phyloP scores from a whole-genome alignment of 2,888 invertebrate genomes.

The Trypoxylon attenuatum region DNA sequence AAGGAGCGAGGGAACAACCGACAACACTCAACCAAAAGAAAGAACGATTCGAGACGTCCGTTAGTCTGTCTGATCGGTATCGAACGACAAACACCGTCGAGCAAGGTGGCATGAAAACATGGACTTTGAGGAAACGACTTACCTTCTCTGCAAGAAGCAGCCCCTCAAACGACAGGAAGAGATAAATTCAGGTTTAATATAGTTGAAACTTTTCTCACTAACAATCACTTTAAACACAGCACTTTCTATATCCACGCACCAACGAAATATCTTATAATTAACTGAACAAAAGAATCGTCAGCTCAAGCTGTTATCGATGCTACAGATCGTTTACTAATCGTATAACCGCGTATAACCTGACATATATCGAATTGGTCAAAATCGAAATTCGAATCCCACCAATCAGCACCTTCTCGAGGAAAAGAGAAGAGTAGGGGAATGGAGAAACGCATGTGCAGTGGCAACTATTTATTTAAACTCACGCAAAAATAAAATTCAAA shows the following conservation, averaged over 20 bases:
- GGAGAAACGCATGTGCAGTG: too few relatives aligned
- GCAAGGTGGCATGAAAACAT: constrained; percentile 30
- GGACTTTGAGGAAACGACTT: constrained; percentile 51
- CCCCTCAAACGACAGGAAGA: constrained; percentile 1
- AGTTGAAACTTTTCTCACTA: background rate
- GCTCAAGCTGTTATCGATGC: too few relatives aligned
- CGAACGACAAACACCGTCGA: background rate
- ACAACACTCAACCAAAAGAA: background rate
- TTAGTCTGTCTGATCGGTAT: constrained; percentile 4
- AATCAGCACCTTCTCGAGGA: background rate
- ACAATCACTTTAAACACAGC: too few relatives aligned
- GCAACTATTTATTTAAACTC: background rate
- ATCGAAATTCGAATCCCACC: constrained; percentile 11
- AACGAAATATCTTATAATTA: too few relatives aligned
- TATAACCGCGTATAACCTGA: background rate
- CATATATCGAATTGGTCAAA: background rate
- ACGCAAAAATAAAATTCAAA: background rate
- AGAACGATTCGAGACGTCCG: background rate
- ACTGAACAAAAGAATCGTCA: too few relatives aligned
- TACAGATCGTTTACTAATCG: too few relatives aligned
- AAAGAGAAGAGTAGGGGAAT: background rate
- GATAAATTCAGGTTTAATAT: too few relatives aligned
- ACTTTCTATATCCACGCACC: too few relatives aligned
- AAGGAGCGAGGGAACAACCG: background rate
- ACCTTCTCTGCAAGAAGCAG: constrained; percentile 42